A percentile compares a stretch with the other conserved stretches of the same genome.
phyloP scores from a whole-genome alignment of 2,797 vertebrate genomes.

The Schizopygopsis pylzovi region DNA sequence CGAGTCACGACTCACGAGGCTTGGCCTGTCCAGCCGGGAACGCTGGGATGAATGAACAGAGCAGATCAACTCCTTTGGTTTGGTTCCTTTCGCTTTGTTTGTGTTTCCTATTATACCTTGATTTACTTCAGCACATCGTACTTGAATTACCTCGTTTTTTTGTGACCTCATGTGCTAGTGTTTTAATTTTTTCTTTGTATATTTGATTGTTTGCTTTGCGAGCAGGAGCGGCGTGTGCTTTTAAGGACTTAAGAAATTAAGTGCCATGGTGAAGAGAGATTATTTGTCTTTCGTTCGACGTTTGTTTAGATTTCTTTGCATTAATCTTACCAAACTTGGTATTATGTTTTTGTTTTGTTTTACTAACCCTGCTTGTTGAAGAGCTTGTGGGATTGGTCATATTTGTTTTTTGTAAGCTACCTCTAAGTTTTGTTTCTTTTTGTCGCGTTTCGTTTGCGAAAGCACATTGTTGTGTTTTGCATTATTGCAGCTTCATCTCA shows the following conservation, averaged over 20 bases:
- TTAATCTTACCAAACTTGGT: conserved; percentile 88
- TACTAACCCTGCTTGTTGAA: conserved; percentile 77
- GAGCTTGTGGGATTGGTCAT: conserved; percentile 75
- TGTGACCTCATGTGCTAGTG: conserved; percentile 94
- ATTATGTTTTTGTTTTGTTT: conserved; percentile 70
- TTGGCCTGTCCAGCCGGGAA: conserved; percentile 66
- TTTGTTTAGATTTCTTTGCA: conserved; percentile 58
- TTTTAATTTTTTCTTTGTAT: conserved; percentile 68
- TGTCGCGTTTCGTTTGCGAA: conserved; percentile 70
- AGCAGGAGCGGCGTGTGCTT: conserved; percentile 61
- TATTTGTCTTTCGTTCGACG: conserved; percentile 65
- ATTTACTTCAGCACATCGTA: conserved; percentile 92
- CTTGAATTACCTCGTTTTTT: conserved; percentile 98
- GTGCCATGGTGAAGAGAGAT: conserved; percentile 74
- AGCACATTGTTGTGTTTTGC: conserved; percentile 80
- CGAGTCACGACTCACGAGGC: conserved; percentile 52
- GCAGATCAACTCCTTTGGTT: conserved; percentile 72
- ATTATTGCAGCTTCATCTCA: conserved; percentile 85
- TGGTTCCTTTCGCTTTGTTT: conserved; percentile 70
- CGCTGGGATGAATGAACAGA: conserved; percentile 71
- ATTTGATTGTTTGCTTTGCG: conserved; percentile 51
- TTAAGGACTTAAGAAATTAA: conserved; percentile 64
- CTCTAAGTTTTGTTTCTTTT: conserved; percentile 83
- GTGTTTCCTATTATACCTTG: conserved; percentile 74
- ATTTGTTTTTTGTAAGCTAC: conserved; percentile 90